Percentiles rank a stretch among this genome's conserved stretches.
Evolutionary conservation across 2,888 invertebrate genomes (phyloP).

Genomic region (Sminthurinus aureus): DNA sequence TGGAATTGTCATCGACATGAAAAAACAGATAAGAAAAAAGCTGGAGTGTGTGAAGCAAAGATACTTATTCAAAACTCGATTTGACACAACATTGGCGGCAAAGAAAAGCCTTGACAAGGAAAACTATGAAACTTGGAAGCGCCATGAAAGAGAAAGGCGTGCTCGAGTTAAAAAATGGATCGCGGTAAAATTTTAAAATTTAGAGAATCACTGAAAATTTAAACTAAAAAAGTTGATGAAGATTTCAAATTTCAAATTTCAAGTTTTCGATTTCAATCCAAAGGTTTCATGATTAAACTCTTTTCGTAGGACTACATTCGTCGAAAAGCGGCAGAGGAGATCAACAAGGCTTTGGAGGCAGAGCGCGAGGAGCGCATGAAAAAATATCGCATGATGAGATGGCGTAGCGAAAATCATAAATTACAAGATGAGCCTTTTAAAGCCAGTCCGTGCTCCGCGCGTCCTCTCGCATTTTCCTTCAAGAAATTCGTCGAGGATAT

Average conservation of each 20-base stretch:
- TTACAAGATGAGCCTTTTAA: conserved; percentile 27
- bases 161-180: conserved; percentile 51
- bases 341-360: conserved; percentile 40
- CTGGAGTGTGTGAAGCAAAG: conserved; percentile 47
- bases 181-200: conserved; percentile 34
- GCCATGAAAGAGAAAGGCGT: conserved; percentile 47
- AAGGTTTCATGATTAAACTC: neutral
- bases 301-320: conserved; percentile 44
- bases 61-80: conserved; percentile 47
- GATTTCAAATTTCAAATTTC: too few relatives aligned
- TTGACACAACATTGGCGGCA: conserved; percentile 48
- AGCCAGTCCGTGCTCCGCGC: conserved; percentile 5
- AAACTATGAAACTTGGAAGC: conserved; percentile 47
- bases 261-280: too few relatives aligned
- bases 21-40: conserved; percentile 43
- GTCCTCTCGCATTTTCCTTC: conserved; percentile 44
- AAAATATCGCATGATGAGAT: conserved; percentile 38
- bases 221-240: too few relatives aligned
- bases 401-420: conserved; percentile 42
- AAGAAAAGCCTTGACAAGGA: conserved; percentile 46
- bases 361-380: conserved; percentile 42
- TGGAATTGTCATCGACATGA: conserved; percentile 51
- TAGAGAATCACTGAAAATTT: too few relatives aligned
- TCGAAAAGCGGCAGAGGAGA: conserved; percentile 43
- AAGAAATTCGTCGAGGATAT: conserved; percentile 46